Percentiles rank a stretch among this genome's conserved stretches.
These are phyloP conservation scores for Trididemnum miniatum DNA, from an alignment of 23 tunicate species.

Conservation along the genomic window DNA sequence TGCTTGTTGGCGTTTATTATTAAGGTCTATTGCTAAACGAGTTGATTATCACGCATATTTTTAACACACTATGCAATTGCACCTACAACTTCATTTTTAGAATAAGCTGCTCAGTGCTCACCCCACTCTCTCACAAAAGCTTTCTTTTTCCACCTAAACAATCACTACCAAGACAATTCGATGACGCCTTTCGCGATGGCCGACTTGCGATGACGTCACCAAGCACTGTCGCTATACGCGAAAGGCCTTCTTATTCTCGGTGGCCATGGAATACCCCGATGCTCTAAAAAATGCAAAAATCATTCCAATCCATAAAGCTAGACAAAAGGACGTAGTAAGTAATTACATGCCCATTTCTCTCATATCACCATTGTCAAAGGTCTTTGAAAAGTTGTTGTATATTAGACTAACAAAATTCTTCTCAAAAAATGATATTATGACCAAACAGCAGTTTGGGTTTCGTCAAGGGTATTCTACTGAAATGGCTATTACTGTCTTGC, in stretches of 20 bases:
- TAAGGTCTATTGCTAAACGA: background rate
- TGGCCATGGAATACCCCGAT: conserved; percentile 13
- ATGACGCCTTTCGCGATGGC: background rate
- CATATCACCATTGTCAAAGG: no score
- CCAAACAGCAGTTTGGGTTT: no score
- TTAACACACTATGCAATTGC: background rate
- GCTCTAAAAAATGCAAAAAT: no score
- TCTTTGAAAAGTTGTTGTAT: no score
- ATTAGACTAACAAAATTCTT: no score
- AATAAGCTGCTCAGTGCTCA: background rate
- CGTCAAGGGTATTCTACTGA: no score
- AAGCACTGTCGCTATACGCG: background rate
- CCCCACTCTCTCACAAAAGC: background rate
- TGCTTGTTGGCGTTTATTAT: background rate
- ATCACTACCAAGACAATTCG: background rate
- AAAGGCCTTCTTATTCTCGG: conserved; percentile 22
- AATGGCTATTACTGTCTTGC: no score
- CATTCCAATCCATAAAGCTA: no score
- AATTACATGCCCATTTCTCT: no score
- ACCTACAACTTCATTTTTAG: background rate
- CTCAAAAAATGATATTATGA: no score
- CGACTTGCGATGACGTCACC: conserved; percentile 28
- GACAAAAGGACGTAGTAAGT: no score
- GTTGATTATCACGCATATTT: background rate
- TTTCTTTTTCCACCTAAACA: background rate